Base-by-base conservation (phyloP, 2,113 vertebrate species). In the Bubo bubo region DNA sequence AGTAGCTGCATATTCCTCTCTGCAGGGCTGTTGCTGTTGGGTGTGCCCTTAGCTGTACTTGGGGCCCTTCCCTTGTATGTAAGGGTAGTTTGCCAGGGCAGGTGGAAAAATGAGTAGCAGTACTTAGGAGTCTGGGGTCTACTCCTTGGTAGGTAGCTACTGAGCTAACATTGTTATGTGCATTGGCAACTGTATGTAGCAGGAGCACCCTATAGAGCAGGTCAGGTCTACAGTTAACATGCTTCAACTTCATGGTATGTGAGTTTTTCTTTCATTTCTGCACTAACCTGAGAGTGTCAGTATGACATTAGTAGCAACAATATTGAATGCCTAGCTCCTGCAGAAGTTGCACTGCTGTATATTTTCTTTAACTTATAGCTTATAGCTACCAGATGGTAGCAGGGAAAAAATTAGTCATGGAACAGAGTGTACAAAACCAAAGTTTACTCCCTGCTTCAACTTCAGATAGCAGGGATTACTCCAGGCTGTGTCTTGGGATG, bases 281-380 rank as follows among this genome's bases (percentile, higher is more conserved):
- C 6, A 8, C 22, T 47, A 24, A 28, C 34, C 32, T 9, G 10
- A 10, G 14, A 41, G 30, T 17, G 17, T 56, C n/a, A 20, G 9
- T 27, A 7, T 34, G 22, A 41, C 10, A 16, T 27, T 28, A 45
- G 34, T 28, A 66, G 30, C 55, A 39, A 5, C 14, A 19, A 2
- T 52, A 10, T 2, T 22, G 60, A 62, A 32, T 45, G 28, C 6
- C 17, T 39, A 3, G 4, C 8, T 84, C 12, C 41, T 64, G 26
- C 8, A 4, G 55, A 34, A n/a, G 17, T 26, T 64, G 20, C 14
- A 4, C n/a, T 50, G 14, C 39, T 76, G 2, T 56, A 1, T 47
- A 7, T 19, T 62, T 73, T 50, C 30, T 22, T 52, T 12, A 26
- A 43, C 2, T 66, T 70, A 0, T 0, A 18, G 24, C 14, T 74